These are phyloP conservation scores for Panthera uncia DNA, from an alignment of 2,113 vertebrate species.

Conservation along the genomic window DNA sequence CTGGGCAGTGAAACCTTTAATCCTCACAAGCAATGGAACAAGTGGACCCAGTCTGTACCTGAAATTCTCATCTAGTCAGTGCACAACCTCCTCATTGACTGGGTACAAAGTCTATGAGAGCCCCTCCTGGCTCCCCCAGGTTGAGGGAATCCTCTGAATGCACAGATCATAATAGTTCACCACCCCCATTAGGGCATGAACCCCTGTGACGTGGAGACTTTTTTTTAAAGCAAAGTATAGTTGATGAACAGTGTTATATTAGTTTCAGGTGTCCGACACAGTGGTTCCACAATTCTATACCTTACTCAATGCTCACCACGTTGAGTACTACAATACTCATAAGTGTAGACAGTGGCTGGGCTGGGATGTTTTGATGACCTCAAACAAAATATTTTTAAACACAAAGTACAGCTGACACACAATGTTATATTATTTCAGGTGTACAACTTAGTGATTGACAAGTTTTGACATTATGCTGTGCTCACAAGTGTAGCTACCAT, in stretches of 20 bases:
- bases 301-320: background rate
- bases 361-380: background rate
- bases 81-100: background rate
- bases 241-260: background rate
- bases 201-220: background rate
- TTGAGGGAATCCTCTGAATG: background rate
- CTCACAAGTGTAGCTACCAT: background rate
- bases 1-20: background rate
- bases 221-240: background rate
- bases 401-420: background rate
- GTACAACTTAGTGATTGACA: background rate
- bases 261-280: background rate
- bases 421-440: background rate
- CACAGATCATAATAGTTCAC: background rate
- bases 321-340: too few relatives aligned
- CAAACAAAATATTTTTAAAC: background rate
- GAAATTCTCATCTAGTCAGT: background rate
- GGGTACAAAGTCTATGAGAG: background rate
- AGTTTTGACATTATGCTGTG: background rate
- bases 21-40: background rate
- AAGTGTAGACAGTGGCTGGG: background rate
- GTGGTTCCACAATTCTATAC: background rate
- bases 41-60: too few relatives aligned
- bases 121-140: background rate
- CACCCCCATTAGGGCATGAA: background rate